Conservation (phyloP, 2,113 vertebrate species). For the Microcebus lehilahytsara region DNA sequence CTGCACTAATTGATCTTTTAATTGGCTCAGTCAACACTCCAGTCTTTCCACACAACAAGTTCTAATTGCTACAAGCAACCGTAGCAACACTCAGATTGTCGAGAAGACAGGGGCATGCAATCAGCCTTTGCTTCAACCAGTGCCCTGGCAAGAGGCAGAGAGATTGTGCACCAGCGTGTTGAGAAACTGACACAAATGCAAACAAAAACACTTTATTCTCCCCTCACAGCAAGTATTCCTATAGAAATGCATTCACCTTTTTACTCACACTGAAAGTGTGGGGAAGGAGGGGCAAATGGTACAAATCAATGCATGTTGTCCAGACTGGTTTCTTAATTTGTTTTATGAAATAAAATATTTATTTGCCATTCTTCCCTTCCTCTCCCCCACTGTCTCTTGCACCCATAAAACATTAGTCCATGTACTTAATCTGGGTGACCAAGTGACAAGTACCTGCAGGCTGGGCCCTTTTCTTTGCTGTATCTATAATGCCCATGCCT, state of each 20-base stretch:
- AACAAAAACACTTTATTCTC: not conserved
- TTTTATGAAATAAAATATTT: not conserved
- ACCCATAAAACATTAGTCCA: not conserved
- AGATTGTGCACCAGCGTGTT: accelerated
- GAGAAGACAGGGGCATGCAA: not conserved
- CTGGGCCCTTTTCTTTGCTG: not conserved
- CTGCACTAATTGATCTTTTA: conserved; percentile 87
- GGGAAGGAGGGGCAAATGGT: accelerated
- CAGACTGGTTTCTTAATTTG: not conserved
- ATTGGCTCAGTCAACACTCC: conserved; percentile 86
- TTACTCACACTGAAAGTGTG: not conserved
- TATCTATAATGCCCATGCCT: not conserved
- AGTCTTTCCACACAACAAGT: conserved; percentile 76
- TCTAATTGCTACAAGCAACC: conserved; percentile 86
- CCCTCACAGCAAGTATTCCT: accelerated
- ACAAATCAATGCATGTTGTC: not conserved
- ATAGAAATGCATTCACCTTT: not conserved
- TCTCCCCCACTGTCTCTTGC: not conserved
- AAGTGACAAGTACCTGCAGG: not conserved
- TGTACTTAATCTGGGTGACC: too few relatives aligned
- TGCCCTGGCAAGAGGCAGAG: accelerated
- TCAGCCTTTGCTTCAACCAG: not conserved
- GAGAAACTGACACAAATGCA: not conserved
- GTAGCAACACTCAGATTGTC: conserved; percentile 20
- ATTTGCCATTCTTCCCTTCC: not conserved